Evolutionary conservation across 2,113 vertebrate genomes (phyloP), one percentile per base, ranked within the genome.

Genomic region (Gymnocephalus cernua): DNA sequence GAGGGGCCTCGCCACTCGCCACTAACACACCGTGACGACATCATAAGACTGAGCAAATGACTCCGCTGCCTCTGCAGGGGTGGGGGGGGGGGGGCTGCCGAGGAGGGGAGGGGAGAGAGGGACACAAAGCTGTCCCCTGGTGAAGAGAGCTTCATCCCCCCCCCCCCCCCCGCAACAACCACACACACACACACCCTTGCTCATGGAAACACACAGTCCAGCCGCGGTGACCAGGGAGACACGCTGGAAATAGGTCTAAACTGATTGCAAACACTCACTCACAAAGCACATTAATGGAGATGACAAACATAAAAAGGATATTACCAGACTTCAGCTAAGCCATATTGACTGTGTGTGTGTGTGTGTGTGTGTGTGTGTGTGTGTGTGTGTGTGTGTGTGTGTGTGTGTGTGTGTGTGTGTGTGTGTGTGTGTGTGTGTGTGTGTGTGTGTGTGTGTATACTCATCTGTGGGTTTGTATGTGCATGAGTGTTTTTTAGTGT

Each of bases 1-100:
- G 72, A 82, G 84, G 76, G 76, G 83, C 78, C 75, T 87, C 83
- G 53, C 81, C 82, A 82, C 80, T 91, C 59, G 16, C 57, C 85
- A 66, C 86, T 93, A 95, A 95, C 86, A 47, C 73, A 63, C 87
- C 92, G 59, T 95, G 93, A 94, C 94, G 84, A 95, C 94, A 94
- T 95, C 94, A 95, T 94, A 95, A 92, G 94, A 59, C 91, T 66
- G 89, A 85, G 91, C 92, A 94, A 95, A 95, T 95, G 92, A 93
- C 89, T 95, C 88, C 63, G 65, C 86, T 83, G 89, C 83, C 89
- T 92, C 88, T 90, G 85, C 73, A n/a, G 35, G 88, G 38, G 8
- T 6, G 35, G 92, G 92, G 87, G 84, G 35, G 7, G 35, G 35
- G 92, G 91, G 87, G 84, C 64, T 75, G 76, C 13, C 88, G 83